Evolutionary conservation across 2,888 invertebrate genomes (phyloP), one percentile per base, ranked within the genome.

Genomic region (Philereme transversata): DNA sequence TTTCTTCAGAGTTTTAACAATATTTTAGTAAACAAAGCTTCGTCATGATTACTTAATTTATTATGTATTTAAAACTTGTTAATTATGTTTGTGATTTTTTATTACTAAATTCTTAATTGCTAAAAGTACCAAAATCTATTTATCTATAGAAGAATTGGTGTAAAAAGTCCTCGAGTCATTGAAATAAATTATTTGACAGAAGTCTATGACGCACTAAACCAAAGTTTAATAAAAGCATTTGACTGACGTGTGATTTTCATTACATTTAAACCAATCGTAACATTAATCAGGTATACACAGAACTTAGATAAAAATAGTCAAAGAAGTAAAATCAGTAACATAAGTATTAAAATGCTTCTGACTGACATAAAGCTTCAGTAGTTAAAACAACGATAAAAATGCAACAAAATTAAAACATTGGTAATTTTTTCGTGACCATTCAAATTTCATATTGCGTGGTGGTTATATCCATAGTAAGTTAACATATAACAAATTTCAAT

Each of bases 1-100:
- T 70, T 67, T 65, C 51, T 61, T 62, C 44, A 22, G 48, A 50
- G 56, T 60, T 64, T 56, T 57, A 57, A 59, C 57, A 56, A 45
- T 52, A 53, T 53, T 60, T 62, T 61, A 68, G 63, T 63, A 64
- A 68, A 68, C 67, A 68, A 67, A 70, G 70, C 67, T 67, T 67
- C 60, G 62, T 67, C 70, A 54, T 56, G 44, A 49, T 65, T 35
- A 4, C 59, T 46, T 65, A 65, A 33, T 62, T 68, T 68, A 64
- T 59, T 47, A 51, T 54, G 54, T 62, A 64, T 65, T 67, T 60
- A 58, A 57, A 45, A 59, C 57, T 62, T 55, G 63, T 65, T 62
- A 22, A 22, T 22, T 22, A 59, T 57, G 47, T 57, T 52, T 52
- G 60, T 65, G 67, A 70, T 67, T 65, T 67, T n/a, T 61, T 64